Conservation (phyloP, 2,797 vertebrate genomes). For the Argya squamiceps region DNA sequence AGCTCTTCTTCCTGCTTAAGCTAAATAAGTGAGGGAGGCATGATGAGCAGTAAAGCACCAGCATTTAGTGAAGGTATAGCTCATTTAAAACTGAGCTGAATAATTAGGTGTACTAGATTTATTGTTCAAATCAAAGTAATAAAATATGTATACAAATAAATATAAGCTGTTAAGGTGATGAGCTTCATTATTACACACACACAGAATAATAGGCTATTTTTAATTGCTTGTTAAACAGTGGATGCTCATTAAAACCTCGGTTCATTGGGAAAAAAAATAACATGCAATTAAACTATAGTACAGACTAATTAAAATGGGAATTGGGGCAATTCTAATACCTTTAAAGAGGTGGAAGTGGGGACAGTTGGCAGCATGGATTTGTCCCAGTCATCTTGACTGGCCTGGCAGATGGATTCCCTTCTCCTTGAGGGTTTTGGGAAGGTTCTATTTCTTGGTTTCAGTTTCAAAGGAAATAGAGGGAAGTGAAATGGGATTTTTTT, state of each 20-base stretch:
- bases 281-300: conserved; percentile 5
- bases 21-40: not conserved
- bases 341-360: not conserved
- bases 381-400: not conserved
- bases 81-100: not conserved
- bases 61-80: not conserved
- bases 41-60: not conserved
- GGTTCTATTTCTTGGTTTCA: not conserved
- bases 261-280: conserved; percentile 1
- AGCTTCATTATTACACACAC: not conserved
- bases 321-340: not conserved
- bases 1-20: not conserved
- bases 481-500: not conserved
- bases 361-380: not conserved
- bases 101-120: not conserved
- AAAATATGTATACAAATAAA: not conserved
- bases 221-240: conserved; percentile 23
- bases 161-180: not conserved
- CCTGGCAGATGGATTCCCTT: not conserved
- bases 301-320: conserved; percentile 57
- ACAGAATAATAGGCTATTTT: not conserved
- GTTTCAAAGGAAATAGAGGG: not conserved
- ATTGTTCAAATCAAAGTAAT: not conserved
- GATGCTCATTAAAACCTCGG: conserved; percentile 16
- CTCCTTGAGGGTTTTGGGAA: not conserved